Evolutionary conservation across 2,797 vertebrate species (phyloP).

Genomic region (Neosilurus mollespiculum): DNA sequence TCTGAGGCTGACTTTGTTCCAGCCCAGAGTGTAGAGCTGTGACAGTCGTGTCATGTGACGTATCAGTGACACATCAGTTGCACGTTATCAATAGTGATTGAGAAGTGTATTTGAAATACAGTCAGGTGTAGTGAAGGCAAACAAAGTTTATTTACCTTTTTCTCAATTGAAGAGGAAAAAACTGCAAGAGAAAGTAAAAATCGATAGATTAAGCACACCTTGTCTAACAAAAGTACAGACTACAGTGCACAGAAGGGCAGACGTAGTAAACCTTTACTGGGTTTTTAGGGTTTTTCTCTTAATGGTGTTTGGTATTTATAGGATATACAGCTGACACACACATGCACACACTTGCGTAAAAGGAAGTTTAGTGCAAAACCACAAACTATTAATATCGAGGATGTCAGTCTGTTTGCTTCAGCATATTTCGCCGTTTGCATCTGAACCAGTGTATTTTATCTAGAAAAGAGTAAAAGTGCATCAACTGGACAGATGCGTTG

Average conservation of each 20-base stretch:
- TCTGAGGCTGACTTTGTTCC: not conserved
- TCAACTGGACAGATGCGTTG: too few relatives aligned
- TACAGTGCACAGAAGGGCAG: not conserved
- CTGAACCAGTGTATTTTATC: too few relatives aligned
- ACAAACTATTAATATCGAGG: too few relatives aligned
- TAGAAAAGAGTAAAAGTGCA: too few relatives aligned
- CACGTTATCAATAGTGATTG: not conserved
- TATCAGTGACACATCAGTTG: not conserved
- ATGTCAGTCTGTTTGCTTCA: too few relatives aligned
- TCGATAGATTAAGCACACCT: not conserved
- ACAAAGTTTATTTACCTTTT: not conserved
- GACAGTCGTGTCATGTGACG: not conserved
- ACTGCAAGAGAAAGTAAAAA: not conserved
- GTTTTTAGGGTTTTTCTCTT: not conserved
- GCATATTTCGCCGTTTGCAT: too few relatives aligned
- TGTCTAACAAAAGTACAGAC: not conserved
- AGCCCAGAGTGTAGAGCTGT: not conserved
- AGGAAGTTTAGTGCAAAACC: too few relatives aligned
- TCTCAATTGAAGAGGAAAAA: not conserved
- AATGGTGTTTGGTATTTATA: not conserved
- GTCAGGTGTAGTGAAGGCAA: not conserved
- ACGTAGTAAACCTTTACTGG: not conserved
- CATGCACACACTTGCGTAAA: too few relatives aligned
- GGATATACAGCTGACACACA: not conserved
- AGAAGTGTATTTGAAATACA: not conserved